Base-by-base conservation (phyloP, 2,797 vertebrate species). In the Aplochiton taeniatus region DNA sequence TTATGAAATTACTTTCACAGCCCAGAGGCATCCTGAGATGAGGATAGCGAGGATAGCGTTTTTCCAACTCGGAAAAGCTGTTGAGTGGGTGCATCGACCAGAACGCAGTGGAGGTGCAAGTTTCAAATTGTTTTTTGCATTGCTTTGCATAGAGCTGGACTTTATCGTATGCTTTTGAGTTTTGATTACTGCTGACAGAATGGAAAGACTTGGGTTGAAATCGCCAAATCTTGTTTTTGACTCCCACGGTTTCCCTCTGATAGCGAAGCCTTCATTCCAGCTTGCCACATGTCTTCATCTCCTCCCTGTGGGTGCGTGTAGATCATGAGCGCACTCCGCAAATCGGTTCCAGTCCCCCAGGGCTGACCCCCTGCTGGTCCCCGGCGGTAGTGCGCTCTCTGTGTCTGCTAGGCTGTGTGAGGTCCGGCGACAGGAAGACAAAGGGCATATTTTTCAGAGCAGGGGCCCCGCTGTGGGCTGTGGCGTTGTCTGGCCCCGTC, bases 381-480 rank as follows among this genome's bases (percentile, higher is more conserved):
- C 44, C 51, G 9, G 48, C 16, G 45, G 78, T 50, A 76, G n/a
- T 83, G 75, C 85, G 80, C 63, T 64, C 63, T 64, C 41, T 1
- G 14, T 14, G 64, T 72, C 59, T 5, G 56, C 65, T 62, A 18
- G 76, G 72, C 78, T 57, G 79, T 82, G 80, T 81, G 83, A 79
- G 82, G 83, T 87, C 83, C 54, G 83, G 78, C 42, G 65, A 49
- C 74, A 75, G 43, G 43, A 65, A 80, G 78, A 85, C 83, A 89
- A 87, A 88, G 77, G 59, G 70, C 67, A 76, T 81, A 86, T 87
- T 90, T 86, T 87, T 78, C 58, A 61, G 72, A 74, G 79, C 73
- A 43, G 63, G 68, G 78, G 63, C 58, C 72, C 74, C 58, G 56
- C 63, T 78, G 82, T 84, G 82, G 78, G 76, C 70, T 63, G 62